Conservation (phyloP, 2,888 invertebrate species). For the Lamproptera curius region DNA sequence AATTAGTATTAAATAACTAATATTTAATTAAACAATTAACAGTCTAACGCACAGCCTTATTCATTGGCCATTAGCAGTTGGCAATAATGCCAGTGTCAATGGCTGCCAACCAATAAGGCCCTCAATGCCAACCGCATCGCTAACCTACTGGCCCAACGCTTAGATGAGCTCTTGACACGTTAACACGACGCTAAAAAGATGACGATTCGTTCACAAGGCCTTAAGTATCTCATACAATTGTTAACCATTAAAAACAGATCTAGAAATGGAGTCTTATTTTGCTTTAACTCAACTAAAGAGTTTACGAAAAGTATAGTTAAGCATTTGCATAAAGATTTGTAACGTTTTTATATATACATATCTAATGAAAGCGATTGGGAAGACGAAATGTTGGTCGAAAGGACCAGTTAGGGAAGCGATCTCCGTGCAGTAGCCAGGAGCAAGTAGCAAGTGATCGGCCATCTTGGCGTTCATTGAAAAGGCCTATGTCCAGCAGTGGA, state of each 20-base stretch:
- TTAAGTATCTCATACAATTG: neutral
- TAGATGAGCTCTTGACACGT: conserved; percentile 1
- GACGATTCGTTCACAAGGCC: conserved; percentile 1
- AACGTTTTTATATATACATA: neutral
- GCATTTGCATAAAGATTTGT: neutral
- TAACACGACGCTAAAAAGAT: conserved; percentile 6
- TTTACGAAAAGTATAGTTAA: neutral
- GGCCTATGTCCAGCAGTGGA: too few relatives aligned
- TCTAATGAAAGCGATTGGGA: too few relatives aligned
- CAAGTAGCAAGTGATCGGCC: too few relatives aligned
- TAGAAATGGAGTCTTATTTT: too few relatives aligned
- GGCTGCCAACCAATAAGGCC: conserved; percentile 6
- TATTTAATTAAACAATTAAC: too few relatives aligned
- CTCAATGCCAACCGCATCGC: conserved; percentile 14
- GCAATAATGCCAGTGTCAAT: conserved; percentile 13
- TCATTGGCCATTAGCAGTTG: neutral
- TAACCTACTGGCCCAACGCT: conserved; percentile 11
- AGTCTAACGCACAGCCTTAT: too few relatives aligned
- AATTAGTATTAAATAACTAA: too few relatives aligned
- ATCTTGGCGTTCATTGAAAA: too few relatives aligned
- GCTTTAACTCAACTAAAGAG: neutral
- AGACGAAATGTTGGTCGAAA: too few relatives aligned
- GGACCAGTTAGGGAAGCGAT: too few relatives aligned
- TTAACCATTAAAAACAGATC: too few relatives aligned
- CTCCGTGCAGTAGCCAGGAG: too few relatives aligned